Base-by-base conservation (phyloP, 2,888 invertebrate species). In the Trachelus tabidus region DNA sequence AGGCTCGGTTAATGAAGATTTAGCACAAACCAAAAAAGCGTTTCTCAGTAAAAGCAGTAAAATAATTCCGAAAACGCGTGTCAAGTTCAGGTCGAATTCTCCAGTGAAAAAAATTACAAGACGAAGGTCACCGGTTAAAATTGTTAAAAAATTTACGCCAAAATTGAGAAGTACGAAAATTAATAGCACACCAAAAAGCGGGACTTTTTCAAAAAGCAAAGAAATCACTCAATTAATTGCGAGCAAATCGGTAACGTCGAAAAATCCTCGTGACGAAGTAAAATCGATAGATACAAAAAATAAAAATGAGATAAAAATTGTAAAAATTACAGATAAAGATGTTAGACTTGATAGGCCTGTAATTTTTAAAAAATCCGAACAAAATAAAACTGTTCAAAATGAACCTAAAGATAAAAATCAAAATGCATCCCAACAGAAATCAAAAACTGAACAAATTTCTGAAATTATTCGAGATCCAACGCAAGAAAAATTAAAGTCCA, bases 91-190 rank as follows among this genome's bases (percentile, higher is more conserved):
- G 83, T 85, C 91, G 9, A 90, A 83, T 80, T 91, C 91, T 12
- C 90, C 90, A 2, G 77, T 86, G 0, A 91, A 91, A 77, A 87
- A 86, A 80, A 40, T 89, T 35, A 81, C 82, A 23, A 88, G 87
- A 73, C 83, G 88, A 79, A 88, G 85, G 76, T 89, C 91, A 0
- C 89, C 89, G 0, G 79, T 89, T 31, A 90, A 89, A 79, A 74
- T 83, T 0, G 74, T 84, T 0, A 89, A 81, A 77, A 88, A 85
- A 77, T 83, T 80, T 4, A 80, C 77, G 1, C 79, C 86, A 68
- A 82, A 82, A 73, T 83, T 82, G 75, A 81, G 75, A 77, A 77
- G 79, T 9, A 79, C 77, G 6, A 81, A 83, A 69, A 77, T 80
- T 23, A 79, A 81, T 11, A 78, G 30, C 75, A 76, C 73, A 56